Base-by-base conservation (phyloP, 1,140 invertebrate genomes). In the Bilobella aurantiaca region DNA sequence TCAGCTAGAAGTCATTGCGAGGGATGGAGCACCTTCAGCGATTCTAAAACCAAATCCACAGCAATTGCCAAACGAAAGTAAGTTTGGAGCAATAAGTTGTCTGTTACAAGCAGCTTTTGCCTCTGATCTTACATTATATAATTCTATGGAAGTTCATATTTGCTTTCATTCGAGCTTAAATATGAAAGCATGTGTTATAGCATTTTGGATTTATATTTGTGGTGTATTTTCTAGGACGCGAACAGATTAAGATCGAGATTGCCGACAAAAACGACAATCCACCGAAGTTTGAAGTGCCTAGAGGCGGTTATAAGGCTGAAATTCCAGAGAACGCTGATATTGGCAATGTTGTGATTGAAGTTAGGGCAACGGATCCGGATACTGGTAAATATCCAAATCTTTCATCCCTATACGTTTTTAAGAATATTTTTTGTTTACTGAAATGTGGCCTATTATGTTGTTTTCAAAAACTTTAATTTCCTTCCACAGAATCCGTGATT, bases 211-310 rank as follows among this genome's bases (percentile, higher is more conserved):
- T n/a, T n/a, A n/a, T n/a, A n/a, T n/a, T n/a, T n/a, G 57, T 60
- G 27, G 23, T 58, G n/a, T 56, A 14, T 1, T 57, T 23, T 67
- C 30, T 71, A 77, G 77, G 86, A 2, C 81, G 85, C 65, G 86
- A 89, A 79, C 83, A 84, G 60, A 91, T 93, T 74, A 81, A 85
- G 65, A 91, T 95, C 66, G 85, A 87, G 74, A 93, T 96, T 57
- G 88, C 87, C 12, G 93, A 96, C 78, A 90, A 89, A 76, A 93
- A 93, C 75, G 93, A 94, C 75, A 93, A 95, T 77, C 82, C 85
- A 8, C 66, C 66, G 1, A 53, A 21, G 1, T 70, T 67, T 53
- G 27, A 28, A 2, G 60, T 62, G 29, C 18, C 18, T 16, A 79
- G 87, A 70, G 74, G 80, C 0, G 80, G 82, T 0, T 94, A 94